Conservation (phyloP, 2,113 vertebrate genomes). For the Oreocharis arfaki region DNA sequence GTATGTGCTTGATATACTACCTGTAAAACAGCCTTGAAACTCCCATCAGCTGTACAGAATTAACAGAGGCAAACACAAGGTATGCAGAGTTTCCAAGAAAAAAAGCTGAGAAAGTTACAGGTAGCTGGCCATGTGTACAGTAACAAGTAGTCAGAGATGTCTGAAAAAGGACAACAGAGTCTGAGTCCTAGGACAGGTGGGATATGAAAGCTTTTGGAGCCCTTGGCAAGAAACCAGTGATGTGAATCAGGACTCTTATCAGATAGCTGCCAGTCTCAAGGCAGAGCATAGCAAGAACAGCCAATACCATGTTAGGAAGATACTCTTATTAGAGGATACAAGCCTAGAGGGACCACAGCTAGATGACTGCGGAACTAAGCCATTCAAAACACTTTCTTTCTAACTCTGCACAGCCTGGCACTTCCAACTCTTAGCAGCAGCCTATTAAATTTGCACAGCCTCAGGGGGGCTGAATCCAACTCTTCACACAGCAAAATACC, state of each 20-base stretch:
- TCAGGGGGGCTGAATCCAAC: neutral
- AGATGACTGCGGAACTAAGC: fast-evolving
- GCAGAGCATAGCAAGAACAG: neutral
- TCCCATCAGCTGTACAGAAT: neutral
- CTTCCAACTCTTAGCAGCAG: neutral
- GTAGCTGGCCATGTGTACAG: neutral
- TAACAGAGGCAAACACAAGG: neutral
- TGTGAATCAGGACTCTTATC: no score
- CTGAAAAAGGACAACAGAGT: neutral
- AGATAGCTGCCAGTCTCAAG: neutral
- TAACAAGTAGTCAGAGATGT: neutral
- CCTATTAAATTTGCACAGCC: neutral
- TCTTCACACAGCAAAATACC: neutral
- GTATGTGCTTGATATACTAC: neutral
- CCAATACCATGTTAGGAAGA: neutral
- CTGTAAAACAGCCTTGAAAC: neutral
- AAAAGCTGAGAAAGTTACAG: neutral
- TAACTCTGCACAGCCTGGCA: neutral
- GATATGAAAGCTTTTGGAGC: neutral
- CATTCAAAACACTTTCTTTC: neutral
- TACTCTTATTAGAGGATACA: neutral
- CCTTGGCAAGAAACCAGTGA: neutral
- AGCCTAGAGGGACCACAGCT: neutral
- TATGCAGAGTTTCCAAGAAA: neutral
- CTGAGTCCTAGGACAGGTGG: neutral